Conservation (phyloP, 2,888 invertebrate species). For the Ctena decussata region DNA sequence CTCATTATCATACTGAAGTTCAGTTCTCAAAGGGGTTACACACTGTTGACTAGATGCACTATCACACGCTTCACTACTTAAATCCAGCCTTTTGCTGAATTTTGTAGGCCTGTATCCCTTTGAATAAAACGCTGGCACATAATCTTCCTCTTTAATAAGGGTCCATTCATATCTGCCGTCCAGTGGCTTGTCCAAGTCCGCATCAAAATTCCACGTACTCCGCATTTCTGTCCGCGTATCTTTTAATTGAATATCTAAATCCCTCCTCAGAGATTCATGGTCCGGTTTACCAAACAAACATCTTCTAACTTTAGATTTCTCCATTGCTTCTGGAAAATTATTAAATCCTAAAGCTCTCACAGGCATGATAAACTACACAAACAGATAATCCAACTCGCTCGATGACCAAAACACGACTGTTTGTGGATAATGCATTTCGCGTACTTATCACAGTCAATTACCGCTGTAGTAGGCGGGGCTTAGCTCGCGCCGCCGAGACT, state of each 20-base stretch:
- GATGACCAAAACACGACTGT: neutral
- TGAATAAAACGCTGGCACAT: slow-evolving; percentile 48
- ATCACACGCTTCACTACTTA: neutral
- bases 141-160: neutral
- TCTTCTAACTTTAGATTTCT: slow-evolving; percentile 42
- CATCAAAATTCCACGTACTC: slow-evolving; percentile 56
- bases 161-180: slow-evolving; percentile 57
- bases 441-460: neutral
- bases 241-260: slow-evolving; percentile 49
- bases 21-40: neutral
- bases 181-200: slow-evolving; percentile 40
- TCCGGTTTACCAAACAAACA: slow-evolving; percentile 61
- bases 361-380: slow-evolving; percentile 39
- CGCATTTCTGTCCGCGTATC: slow-evolving; percentile 29
- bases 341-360: slow-evolving; percentile 23
- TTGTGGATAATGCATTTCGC: neutral
- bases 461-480: slow-evolving; percentile 42
- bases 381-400: neutral
- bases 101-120: slow-evolving; percentile 42
- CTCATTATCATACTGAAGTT: neutral
- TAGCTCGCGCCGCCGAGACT: slow-evolving; percentile 25
- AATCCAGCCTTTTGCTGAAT: slow-evolving; percentile 22
- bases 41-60: neutral
- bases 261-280: slow-evolving; percentile 49
- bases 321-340: slow-evolving; percentile 34